Percentiles rank a stretch among this genome's conserved stretches.
Evolutionary conservation across 2,888 invertebrate genomes (phyloP).

Genomic region (Chymomyza caudatula): DNA sequence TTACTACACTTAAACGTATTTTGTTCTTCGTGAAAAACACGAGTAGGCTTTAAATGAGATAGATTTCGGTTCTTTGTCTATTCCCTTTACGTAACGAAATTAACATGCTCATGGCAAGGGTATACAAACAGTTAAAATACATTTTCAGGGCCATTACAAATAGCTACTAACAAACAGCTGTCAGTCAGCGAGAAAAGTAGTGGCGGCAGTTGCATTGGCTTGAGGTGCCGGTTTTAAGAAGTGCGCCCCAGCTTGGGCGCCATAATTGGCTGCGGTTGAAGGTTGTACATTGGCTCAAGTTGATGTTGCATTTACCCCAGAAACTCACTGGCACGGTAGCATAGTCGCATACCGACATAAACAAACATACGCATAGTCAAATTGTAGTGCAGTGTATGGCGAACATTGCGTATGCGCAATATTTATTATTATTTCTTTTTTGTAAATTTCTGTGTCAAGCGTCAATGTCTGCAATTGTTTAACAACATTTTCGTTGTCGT

Average conservation of each 20-base stretch:
- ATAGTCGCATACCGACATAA: not conserved
- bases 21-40: too few species aligned
- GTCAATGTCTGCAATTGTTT: constrained; percentile 14
- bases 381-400: constrained; percentile 1
- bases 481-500: not conserved
- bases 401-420: constrained; percentile 32
- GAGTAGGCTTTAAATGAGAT: too few species aligned
- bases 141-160: not conserved
- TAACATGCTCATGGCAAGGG: not conserved
- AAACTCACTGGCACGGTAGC: constrained; percentile 35
- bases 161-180: not conserved
- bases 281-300: constrained; percentile 72
- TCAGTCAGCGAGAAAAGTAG: not conserved
- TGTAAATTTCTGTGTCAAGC: constrained; percentile 13
- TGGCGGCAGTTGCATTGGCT: not conserved
- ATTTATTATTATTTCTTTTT: not conserved
- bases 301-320: constrained; percentile 67
- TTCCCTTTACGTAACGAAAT: too few species aligned
- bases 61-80: too few species aligned
- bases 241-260: constrained; percentile 21
- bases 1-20: too few species aligned
- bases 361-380: constrained; percentile 8
- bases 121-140: not conserved
- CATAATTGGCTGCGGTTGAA: too few species aligned
- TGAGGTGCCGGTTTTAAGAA: constrained; percentile 2